Base-by-base conservation (phyloP, 2,797 vertebrate genomes). In the Euthynnus affinis region DNA sequence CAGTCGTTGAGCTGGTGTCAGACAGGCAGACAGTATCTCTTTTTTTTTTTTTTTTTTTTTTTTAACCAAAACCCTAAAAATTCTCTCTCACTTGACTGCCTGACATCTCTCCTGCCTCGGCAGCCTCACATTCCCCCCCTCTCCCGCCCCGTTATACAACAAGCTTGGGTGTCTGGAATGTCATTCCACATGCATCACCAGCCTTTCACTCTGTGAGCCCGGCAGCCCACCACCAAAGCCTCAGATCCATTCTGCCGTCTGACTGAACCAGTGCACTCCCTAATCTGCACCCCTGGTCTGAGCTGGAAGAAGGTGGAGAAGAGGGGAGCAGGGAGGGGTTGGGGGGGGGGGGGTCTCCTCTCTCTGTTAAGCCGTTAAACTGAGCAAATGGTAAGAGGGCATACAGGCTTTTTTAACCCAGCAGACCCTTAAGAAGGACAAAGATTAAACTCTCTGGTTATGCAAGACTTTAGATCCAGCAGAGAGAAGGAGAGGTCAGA, bases 91-190 rank as follows among this genome's bases (percentile, higher is more conserved):
- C 40, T 53, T 71, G 78, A 86, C 67, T 84, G 84, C 80, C 69
- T 69, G 82, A 87, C 81, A 66, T 69, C 76, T 70, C 74, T 23
- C 60, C 92, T 92, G 66, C 80, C 87, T 85, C 61, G 17, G 83
- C 22, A 88, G 93, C 94, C 95, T 94, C 53, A 87, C 92, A 93
- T 93, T 94, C 93, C 90, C 61, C 49, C 23, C 18, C 18, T 58
- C 49, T n/a, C 18, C 27, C 27, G 3, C 27, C 72, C 71, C 85
- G 81, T 94, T 93, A 92, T 83, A 95, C 80, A 52, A 96, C 95
- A 93, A 85, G 87, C 90, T 71, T 81, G 89, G 79, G 88, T 79
- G 87, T 80, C 88, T 88, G 95, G 96, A 95, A 96, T 95, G 91
- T 92, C 94, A 93, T 88, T 95, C 89, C 70, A 69, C 87, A 91